Percentiles rank a stretch among this genome's conserved stretches.
phyloP scores from a whole-genome alignment of 2,888 invertebrate genomes.

The Phalera bucephala region DNA sequence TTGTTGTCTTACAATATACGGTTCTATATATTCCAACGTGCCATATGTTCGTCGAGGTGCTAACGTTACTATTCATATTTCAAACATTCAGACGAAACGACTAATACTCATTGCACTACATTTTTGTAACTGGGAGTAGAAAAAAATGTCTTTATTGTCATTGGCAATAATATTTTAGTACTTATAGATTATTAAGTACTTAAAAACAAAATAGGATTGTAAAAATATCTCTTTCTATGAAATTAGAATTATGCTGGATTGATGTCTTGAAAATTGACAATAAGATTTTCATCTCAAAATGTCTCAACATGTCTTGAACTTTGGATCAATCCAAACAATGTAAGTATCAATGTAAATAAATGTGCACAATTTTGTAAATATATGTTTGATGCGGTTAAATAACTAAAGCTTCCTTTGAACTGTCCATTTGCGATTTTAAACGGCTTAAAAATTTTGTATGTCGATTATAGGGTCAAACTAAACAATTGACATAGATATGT shows the following conservation, averaged over 20 bases:
- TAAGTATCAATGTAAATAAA: slow-evolving; percentile 38
- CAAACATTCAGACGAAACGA: slow-evolving; percentile 22
- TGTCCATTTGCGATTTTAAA: slow-evolving; percentile 4
- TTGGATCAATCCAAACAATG: slow-evolving; percentile 11
- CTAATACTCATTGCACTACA: slow-evolving; percentile 9
- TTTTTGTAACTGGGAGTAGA: slow-evolving; percentile 2
- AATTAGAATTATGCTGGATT: slow-evolving; percentile 6
- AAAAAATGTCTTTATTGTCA: slow-evolving; percentile 35
- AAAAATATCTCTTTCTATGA: slow-evolving; percentile 3
- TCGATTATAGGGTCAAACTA: no score
- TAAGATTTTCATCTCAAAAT: slow-evolving; percentile 26
- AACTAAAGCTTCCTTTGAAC: slow-evolving; percentile 1
- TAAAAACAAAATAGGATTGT: slow-evolving; percentile 29
- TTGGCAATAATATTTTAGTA: slow-evolving; percentile 46
- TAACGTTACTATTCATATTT: slow-evolving; percentile 34
- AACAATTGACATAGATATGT: no score
- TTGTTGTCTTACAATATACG: no score
- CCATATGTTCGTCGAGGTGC: slow-evolving; percentile 58
- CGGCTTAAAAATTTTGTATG: slow-evolving; percentile 23
- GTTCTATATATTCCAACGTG: slow-evolving; percentile 49
- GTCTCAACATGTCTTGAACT: slow-evolving; percentile 19
- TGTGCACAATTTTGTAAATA: slow-evolving; percentile 37
- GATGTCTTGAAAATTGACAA: slow-evolving; percentile 29
- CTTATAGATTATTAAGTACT: slow-evolving; percentile 40
- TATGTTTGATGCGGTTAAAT: slow-evolving; percentile 20